Conservation (phyloP, 2,113 vertebrate species). For the Eulacestoma nigropectus region DNA sequence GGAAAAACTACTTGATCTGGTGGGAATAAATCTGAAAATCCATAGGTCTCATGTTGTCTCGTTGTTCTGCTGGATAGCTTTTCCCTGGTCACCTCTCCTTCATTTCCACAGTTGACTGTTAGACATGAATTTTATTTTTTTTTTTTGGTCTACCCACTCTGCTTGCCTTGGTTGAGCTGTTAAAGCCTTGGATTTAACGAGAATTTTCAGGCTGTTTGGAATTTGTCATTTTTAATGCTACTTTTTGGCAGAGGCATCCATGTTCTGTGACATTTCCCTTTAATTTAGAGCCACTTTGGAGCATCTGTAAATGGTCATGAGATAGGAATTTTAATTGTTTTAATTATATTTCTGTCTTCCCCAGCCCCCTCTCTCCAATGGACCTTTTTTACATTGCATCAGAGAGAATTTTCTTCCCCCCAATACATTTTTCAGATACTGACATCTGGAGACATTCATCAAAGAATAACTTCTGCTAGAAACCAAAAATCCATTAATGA, state of each 20-base stretch:
- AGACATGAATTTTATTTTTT: not conserved
- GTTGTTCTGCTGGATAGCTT: not conserved
- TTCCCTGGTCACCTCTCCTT: not conserved
- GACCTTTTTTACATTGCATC: conserved; percentile 8
- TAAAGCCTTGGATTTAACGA: conserved; percentile 27
- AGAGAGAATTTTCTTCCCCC: conserved; percentile 8
- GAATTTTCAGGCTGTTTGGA: conserved; percentile 50
- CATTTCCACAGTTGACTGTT: not conserved
- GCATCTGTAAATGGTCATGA: conserved; percentile 60
- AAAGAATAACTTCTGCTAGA: conserved; percentile 47
- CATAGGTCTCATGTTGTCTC: not conserved
- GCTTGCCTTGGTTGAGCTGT: not conserved
- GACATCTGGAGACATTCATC: conserved; percentile 60
- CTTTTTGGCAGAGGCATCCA: conserved; percentile 49
- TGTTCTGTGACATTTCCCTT: conserved; percentile 61
- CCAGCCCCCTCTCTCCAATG: not conserved
- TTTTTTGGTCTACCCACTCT: not conserved
- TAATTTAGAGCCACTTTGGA: conserved; percentile 59
- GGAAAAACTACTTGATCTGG: not conserved
- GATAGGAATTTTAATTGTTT: conserved; percentile 66
- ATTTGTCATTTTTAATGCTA: conserved; percentile 64
- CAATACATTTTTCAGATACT: conserved; percentile 40
- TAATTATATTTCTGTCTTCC: conserved; percentile 47
- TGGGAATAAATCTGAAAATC: conserved; percentile 16
- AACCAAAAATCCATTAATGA: conserved; percentile 62